phyloP scores from a whole-genome alignment of 2,797 vertebrate species.

The Manis crassicaudata region DNA sequence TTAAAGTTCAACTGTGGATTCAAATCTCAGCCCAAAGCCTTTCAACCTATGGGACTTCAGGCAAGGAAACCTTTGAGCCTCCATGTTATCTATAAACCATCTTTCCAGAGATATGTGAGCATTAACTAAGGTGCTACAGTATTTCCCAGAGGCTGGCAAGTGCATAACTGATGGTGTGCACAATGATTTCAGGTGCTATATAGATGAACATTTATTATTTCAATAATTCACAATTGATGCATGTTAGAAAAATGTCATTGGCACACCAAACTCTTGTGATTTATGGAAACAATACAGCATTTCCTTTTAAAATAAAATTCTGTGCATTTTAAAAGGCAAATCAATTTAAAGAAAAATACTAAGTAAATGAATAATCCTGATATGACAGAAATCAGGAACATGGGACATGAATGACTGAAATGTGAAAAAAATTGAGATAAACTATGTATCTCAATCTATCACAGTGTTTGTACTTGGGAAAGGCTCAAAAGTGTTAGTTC shows the following conservation, averaged over 20 bases:
- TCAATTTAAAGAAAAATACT: slow-evolving; percentile 29
- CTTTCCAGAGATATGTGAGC: not conserved
- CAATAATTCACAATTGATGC: not conserved
- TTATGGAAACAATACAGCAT: slow-evolving; percentile 55
- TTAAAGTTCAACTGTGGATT: not conserved
- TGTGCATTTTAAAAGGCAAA: slow-evolving; percentile 14
- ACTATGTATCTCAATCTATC: not conserved
- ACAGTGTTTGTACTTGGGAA: not conserved
- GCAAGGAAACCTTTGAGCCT: not conserved
- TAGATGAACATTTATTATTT: slow-evolving; percentile 12
- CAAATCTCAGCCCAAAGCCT: not conserved
- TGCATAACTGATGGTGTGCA: not conserved
- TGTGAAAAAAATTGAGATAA: not conserved
- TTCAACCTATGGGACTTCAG: not conserved
- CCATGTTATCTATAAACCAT: rapidly evolving
- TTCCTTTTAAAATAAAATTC: slow-evolving; percentile 58
- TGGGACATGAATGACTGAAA: not conserved
- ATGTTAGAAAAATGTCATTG: slow-evolving; percentile 21
- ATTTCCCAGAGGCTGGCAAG: not conserved
- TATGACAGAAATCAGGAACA: not conserved
- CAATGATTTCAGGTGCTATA: not conserved
- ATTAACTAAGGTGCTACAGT: not conserved
- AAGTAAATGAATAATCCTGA: not conserved
- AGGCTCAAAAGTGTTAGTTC: not conserved
- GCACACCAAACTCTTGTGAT: slow-evolving; percentile 17